phyloP scores from a whole-genome alignment of 64 coral and sea anemone genomes.

The Actinia tenebrosa region DNA sequence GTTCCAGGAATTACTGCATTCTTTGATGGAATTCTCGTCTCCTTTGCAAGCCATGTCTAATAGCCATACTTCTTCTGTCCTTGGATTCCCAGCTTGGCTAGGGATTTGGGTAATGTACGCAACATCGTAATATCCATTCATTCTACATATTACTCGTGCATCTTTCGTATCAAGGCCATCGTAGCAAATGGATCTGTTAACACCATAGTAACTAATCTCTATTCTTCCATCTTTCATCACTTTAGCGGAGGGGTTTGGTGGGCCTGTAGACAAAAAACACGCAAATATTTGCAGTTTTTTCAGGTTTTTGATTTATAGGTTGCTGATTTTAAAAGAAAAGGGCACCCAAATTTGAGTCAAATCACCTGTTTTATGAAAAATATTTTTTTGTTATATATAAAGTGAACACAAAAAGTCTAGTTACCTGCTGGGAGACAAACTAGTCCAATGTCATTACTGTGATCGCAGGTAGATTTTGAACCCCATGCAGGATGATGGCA shows the following conservation, averaged over 20 bases:
- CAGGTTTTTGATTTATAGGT: background rate
- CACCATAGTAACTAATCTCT: background rate
- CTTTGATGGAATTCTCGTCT: background rate
- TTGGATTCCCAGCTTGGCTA: background rate
- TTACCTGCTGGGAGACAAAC: background rate
- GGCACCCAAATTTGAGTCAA: background rate
- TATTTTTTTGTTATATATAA: background rate
- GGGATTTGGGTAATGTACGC: background rate
- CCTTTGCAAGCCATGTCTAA: background rate
- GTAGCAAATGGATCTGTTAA: background rate
- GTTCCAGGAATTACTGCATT: background rate
- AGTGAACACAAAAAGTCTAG: background rate
- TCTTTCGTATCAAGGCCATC: background rate
- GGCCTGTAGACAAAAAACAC: background rate
- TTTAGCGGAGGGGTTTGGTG: background rate
- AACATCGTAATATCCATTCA: background rate
- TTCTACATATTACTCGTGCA: conserved; percentile 4
- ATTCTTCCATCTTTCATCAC: background rate
- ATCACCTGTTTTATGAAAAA: background rate
- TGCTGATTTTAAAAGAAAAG: background rate
- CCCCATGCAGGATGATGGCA: background rate
- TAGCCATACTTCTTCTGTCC: background rate
- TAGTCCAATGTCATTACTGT: background rate
- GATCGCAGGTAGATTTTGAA: background rate
- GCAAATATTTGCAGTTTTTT: background rate